Evolutionary conservation across 2,113 vertebrate species (phyloP).

Genomic region (Equus quagga): DNA sequence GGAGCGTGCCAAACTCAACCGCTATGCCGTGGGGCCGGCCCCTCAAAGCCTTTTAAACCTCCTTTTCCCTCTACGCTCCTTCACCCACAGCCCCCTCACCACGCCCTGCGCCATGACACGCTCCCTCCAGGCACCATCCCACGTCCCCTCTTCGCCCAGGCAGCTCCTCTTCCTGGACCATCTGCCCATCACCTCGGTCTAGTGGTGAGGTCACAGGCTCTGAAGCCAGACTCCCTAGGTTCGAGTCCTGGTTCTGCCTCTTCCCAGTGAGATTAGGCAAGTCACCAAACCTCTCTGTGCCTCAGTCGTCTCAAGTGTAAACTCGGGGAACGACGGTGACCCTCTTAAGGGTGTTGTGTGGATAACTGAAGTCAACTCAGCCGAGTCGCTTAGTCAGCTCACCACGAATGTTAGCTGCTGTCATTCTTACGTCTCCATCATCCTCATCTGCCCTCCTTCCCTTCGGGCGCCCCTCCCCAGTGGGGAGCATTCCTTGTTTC

Average conservation of each 20-base stretch:
- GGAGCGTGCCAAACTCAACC: no score
- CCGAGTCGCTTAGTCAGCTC: fast-evolving
- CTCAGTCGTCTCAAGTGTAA: neutral
- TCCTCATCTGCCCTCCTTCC: neutral
- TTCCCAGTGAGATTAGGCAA: neutral
- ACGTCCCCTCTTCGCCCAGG: fast-evolving
- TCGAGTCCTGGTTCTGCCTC: neutral
- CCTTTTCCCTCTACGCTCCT: neutral
- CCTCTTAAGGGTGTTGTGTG: neutral
- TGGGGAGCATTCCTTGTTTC: neutral
- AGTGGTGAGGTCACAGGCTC: neutral
- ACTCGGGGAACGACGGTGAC: neutral
- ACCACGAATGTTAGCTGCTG: fast-evolving
- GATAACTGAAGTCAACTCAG: neutral
- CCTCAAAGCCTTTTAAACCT: no score
- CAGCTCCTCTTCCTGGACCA: neutral
- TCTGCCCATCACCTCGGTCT: neutral
- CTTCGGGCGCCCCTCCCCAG: neutral
- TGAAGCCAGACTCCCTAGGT: neutral
- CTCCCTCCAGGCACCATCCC: neutral
- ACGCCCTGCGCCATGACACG: fast-evolving
- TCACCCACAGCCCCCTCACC: no score
- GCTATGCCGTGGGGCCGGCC: no score
- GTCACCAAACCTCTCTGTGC: neutral
- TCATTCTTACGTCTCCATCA: no score